Percentiles rank a stretch among this genome's conserved stretches.
These are phyloP conservation scores for Epinephelus fuscoguttatus DNA, from an alignment of 2,113 vertebrate genomes.

Conservation along the genomic window DNA sequence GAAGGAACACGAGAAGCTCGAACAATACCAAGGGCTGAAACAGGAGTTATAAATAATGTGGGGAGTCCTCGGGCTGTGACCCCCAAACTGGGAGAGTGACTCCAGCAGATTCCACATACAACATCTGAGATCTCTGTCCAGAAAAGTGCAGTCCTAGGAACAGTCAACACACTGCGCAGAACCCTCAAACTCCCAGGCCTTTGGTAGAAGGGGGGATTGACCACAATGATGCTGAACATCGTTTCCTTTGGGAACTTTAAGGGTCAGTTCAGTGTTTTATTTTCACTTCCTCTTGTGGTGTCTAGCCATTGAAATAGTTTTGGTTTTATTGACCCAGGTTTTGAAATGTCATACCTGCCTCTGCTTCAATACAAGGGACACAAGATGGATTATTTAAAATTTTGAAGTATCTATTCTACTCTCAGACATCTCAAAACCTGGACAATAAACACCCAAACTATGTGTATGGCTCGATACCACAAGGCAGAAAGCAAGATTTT, in stretches of 20 bases:
- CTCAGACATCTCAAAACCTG: background rate
- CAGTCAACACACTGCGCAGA: no score
- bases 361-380: background rate
- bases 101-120: no score
- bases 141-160: no score
- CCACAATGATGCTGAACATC: background rate
- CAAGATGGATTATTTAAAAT: background rate
- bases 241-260: no score
- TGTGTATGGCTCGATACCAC: background rate
- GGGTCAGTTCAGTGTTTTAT: background rate
- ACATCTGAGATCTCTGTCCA: no score
- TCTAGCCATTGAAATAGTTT: background rate
- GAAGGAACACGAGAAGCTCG: no score
- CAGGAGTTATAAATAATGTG: no score
- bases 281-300: background rate
- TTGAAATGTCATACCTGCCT: background rate
- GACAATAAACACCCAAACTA: background rate
- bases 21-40: no score
- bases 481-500: background rate
- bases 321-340: background rate
- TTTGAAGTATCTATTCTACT: background rate
- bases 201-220: no score
- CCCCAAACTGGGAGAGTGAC: no score
- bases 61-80: no score
- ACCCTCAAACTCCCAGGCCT: no score